Evolutionary conservation across 2,113 vertebrate genomes (phyloP), one percentile per base, ranked within the genome.

Genomic region (Oceanodroma tethys): DNA sequence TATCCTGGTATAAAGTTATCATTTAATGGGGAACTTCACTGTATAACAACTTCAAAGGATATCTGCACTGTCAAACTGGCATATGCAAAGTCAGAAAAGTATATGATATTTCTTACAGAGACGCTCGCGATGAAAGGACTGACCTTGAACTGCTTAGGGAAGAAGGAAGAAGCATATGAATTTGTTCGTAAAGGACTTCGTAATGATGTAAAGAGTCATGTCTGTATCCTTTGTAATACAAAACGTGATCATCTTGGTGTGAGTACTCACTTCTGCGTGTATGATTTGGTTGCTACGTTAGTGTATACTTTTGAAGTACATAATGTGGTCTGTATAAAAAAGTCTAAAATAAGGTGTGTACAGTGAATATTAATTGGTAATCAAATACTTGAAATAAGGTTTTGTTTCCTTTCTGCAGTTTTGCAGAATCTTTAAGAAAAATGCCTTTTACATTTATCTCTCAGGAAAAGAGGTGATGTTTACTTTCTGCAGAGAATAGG

Each of bases 41-140:
- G 16, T 86, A 25, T 67, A 78, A 17, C 58, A 72, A 53, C 70
- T 91, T 93, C 91, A 95, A 80, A 97, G 91, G 60, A 6, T 94
- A 34, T 79, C 52, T 87, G 56, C 8, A 3, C 34, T 81, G 43
- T 89, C 73, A n/a, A 93, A 60, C 38, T 81, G 59, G 11, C 34
- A 34, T 68, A 52, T 81, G 84, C 50, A 56, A 68, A 93, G 56
- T 94, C 32, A 27, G 91, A 79, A 94, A 76, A 63, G 27, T 82
- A 36, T 93, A 40, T 91, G 85, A 10, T 97, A 22, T 97, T 73
- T 97, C 86, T 98, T 98, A 65, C 98, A 98, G 98, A 98, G 93
- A 98, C 98, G 2, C 97, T 98, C 12, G 98, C 98, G 4, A 98
- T 98, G 98, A 98, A 98, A 97, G 98, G 98, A 62, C 94, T 98